Percentiles rank a stretch among this genome's conserved stretches.
Evolutionary conservation across 2,113 vertebrate species (phyloP).

Genomic region (Oreochromis niloticus): DNA sequence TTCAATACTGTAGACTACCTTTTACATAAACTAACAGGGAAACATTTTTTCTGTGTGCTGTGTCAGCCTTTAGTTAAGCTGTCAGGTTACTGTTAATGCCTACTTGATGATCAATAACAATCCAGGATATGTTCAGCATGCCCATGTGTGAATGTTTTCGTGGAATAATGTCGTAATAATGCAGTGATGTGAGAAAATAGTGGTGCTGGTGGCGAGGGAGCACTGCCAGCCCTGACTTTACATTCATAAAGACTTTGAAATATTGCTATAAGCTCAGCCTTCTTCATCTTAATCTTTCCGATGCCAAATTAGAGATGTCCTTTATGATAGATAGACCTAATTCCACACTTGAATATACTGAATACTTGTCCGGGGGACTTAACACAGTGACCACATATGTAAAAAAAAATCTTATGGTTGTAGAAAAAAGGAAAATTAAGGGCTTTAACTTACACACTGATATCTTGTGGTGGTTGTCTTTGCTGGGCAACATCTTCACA

Average conservation of each 20-base stretch:
- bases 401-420: not conserved
- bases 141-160: not conserved
- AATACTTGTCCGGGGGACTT: not conserved
- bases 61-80: not conserved
- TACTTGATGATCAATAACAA: not conserved
- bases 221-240: not conserved
- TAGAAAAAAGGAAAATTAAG: not conserved
- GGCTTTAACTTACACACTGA: conserved; percentile 90
- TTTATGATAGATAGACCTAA: not conserved
- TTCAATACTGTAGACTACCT: not conserved
- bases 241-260: not conserved
- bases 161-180: not conserved
- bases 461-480: conserved; percentile 97
- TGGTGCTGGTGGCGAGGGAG: not conserved
- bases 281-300: not conserved
- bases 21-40: not conserved
- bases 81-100: not conserved
- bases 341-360: not conserved
- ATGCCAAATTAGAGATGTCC: not conserved
- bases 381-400: not conserved
- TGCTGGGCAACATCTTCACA: conserved; percentile 97
- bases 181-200: not conserved
- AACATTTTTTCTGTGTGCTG: not conserved
- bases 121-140: not conserved
- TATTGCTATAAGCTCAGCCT: not conserved